Evolutionary conservation across 2,888 invertebrate species (phyloP), one percentile per base, ranked within the genome.

Genomic region (Beris chalybata): DNA sequence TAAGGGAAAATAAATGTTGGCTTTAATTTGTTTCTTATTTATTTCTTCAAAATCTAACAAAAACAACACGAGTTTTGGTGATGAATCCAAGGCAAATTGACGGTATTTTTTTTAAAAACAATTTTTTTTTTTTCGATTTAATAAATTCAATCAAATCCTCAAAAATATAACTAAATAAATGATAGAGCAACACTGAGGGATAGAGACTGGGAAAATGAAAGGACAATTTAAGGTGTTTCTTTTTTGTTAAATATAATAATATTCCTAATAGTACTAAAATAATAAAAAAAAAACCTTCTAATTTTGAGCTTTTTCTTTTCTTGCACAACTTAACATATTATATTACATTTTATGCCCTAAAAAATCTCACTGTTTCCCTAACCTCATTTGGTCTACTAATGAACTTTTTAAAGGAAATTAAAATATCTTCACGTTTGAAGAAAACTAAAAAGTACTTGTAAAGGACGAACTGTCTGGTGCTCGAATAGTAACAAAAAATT

Each of bases 131-230:
- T 15, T 54, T 52, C 59, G 12, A 61, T 52, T 38, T 32, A 61
- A 61, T 65, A 67, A 31, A 68, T 61, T 61, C 44, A 68, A 68
- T 54, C 50, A 43, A 66, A 61, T 61, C 68, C 68, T 68, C 64
- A 59, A 68, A 59, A 66, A 66, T 56, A 56, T 63, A 66, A 64
- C 58, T 65, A 66, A 67, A 61, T 58, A 79, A 78, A 79, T 79
- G 80, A 80, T 79, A 79, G 80, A 78, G 77, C 63, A 71, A 61
- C 80, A 79, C 80, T 80, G 79, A 79, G 79, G 79, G 79, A 80
- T 56, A 73, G 74, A 79, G 77, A 77, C 76, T 66, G 72, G 52
- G 69, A 64, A 67, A 64, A 53, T 58, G 48, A 54, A 47, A 48
- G 57, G 57, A 58, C 7, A 11, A 43, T 12, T 38, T 30, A 22